phyloP scores from a whole-genome alignment of 2,797 vertebrate species.

The Sebastes goodei region DNA sequence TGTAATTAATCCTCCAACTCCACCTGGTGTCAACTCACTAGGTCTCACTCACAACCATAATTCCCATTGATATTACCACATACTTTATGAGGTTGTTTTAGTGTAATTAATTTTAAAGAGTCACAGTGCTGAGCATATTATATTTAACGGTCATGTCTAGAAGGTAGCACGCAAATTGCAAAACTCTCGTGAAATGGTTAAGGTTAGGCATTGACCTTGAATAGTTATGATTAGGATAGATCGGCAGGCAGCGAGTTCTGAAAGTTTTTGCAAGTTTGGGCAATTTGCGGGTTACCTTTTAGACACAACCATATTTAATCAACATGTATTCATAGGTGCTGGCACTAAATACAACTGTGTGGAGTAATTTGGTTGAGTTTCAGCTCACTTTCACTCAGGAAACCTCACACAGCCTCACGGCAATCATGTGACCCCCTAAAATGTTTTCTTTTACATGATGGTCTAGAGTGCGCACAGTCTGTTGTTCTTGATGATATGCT shows the following conservation, averaged over 20 bases:
- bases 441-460: background rate
- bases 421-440: background rate
- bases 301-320: no score
- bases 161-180: no score
- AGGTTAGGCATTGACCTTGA: no score
- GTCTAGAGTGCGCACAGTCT: background rate
- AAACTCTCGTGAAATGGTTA: no score
- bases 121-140: background rate
- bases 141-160: background rate
- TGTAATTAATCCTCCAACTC: background rate
- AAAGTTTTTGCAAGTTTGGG: no score
- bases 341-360: background rate
- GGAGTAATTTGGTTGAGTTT: background rate
- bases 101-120: background rate
- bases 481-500: no score
- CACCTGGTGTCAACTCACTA: slow-evolving; percentile 11
- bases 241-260: no score
- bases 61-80: background rate
- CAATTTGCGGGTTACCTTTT: no score
- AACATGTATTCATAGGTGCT: background rate
- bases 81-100: background rate
- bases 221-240: no score
- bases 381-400: background rate
- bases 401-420: background rate
- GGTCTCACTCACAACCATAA: background rate